Evolutionary conservation across 37 sponge, comb jelly and placozoan genomes (phyloP), one percentile per base, ranked within the genome.

Genomic region (Haliclona indistincta): DNA sequence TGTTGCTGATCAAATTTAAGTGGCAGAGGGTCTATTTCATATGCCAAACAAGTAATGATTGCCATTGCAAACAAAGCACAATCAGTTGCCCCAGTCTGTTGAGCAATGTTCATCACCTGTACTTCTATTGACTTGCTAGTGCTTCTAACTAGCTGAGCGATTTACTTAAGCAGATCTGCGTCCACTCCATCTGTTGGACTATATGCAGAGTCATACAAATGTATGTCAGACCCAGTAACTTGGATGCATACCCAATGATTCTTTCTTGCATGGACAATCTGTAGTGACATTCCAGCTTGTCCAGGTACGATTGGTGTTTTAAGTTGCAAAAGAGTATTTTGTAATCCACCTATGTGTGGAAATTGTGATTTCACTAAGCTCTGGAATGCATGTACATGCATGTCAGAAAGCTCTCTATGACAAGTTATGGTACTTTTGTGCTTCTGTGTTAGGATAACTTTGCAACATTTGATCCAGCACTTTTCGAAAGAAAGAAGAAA

Each of bases 1-100:
- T 54, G 41, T 5, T 54, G 60, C 61, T 60, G 58, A 40, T 74
- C 42, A 35, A 32, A 74, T 62, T 60, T 62, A 4, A 56, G 34
- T 39, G 28, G 11, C 10, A 30, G 3, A 49, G 78, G 78, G 17
- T 77, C 68, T 41, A 35, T n/a, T 34, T 23, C 67, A 22, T 51
- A 38, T 41, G 78, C 78, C 19, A 67, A 36, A 36, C 67, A 35
- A 35, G 67, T 65, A 11, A 77, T 35, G 4, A 38, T 66, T 28
- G 78, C 78, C 8, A 77, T 19, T 26, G 78, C 78, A 65, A 49
- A 77, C 25, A 77, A 35, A 23, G 38, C 67, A 45, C 67, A 77
- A 34, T 77, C 78, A n/a, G n/a, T n/a, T n/a, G n/a, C n/a, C n/a
- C n/a, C n/a, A n/a, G n/a, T n/a, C n/a, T n/a, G n/a, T n/a, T 37